Evolutionary conservation across 2,113 vertebrate genomes (phyloP), one percentile per base, ranked within the genome.

Genomic region (Sinocyclocheilus maitianheensis): DNA sequence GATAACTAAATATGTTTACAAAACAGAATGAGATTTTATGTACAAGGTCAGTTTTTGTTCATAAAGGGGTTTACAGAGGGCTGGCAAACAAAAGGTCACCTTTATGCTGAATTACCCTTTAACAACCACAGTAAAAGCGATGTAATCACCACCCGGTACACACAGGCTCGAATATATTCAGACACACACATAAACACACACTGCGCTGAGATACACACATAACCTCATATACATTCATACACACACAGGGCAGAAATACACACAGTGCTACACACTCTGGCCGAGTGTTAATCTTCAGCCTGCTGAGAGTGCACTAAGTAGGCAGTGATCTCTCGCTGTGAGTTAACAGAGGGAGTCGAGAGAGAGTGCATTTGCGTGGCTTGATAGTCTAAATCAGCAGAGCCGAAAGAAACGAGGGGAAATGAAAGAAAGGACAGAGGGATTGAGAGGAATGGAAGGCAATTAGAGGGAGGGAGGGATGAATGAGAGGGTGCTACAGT

Each of bases 211-310:
- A 84, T 46, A 51, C 77, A 85, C 43, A 84, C 83, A 60, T 58
- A 60, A 48, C 72, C 71, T 82, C 76, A 87, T 81, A 72, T 74
- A 46, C 46, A 72, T 53, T 58, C 74, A 60, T 58, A 37, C 18
- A 43, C 40, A 43, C 65, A 75, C 63, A 63, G 88, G 81, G 87
- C 80, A 87, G 74, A 69, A 46, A 60, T 40, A 76, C 77, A 71
- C 69, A 84, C 83, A 85, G 87, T 88, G 86, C 89, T 89, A 74
- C 86, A 91, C 89, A 92, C 91, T 91, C 88, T 89, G 89, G 81
- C 90, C 91, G 88, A 88, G 91, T 92, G 91, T 91, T 94, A 94
- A 94, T 93, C 92, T 93, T 92, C 92, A 91, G 88, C 93, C 92
- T 87, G 91, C 92, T 93, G 93, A 94, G 94, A 91, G 90, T 92